Conservation (phyloP, 2,888 invertebrate genomes). For the Cephus pulcher region DNA sequence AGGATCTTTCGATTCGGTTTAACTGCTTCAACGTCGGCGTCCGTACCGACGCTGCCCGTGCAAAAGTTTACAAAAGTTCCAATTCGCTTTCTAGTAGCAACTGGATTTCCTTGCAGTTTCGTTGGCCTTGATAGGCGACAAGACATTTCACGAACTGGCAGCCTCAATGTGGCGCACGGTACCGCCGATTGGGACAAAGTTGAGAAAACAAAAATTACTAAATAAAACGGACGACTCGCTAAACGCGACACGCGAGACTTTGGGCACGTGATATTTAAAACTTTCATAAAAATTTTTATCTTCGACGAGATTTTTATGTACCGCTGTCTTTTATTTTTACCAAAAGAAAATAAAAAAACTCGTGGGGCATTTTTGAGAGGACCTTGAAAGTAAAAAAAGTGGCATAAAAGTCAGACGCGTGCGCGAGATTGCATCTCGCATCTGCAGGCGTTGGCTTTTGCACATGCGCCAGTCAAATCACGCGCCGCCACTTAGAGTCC, state of each 20-base stretch:
- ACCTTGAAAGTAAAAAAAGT: not conserved
- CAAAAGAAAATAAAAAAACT: not conserved
- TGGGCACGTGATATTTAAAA: no score
- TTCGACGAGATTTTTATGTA: not conserved
- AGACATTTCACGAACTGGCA: not conserved
- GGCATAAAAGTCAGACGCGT: not conserved
- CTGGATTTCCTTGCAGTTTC: not conserved
- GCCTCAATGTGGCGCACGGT: no score
- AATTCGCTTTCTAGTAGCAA: not conserved
- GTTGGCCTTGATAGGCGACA: not conserved
- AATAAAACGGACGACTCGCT: not conserved
- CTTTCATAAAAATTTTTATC: not conserved
- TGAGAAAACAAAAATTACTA: not conserved
- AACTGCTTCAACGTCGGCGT: no score
- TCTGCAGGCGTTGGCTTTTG: not conserved
- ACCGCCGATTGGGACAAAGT: not conserved
- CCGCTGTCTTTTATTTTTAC: no score
- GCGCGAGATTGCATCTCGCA: not conserved
- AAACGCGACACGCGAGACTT: not conserved
- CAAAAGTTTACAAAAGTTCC: not conserved
- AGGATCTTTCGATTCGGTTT: no score
- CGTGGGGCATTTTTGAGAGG: not conserved
- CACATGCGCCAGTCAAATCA: no score
- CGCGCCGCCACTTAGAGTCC: no score
- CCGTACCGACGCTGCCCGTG: no score